phyloP scores from a whole-genome alignment of 2,888 invertebrate species.

The Selenia dentaria region DNA sequence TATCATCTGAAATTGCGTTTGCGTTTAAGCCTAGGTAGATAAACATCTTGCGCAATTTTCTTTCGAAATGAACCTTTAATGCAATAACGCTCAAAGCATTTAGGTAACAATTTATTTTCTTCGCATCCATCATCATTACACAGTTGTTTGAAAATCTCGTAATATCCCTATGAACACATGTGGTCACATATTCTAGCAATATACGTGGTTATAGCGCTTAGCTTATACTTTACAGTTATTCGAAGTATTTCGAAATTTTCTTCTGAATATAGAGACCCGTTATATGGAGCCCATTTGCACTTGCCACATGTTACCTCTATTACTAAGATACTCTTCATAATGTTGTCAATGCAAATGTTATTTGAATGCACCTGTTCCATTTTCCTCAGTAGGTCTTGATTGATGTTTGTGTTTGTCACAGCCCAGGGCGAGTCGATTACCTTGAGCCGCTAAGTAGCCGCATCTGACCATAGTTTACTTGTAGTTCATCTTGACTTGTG shows the following conservation, averaged over 20 bases:
- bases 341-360: constrained; percentile 65
- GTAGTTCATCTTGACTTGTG: constrained; percentile 47
- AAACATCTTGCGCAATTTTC: constrained; percentile 32
- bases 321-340: constrained; percentile 54
- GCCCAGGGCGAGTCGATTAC: constrained; percentile 44
- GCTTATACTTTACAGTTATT: constrained; percentile 41
- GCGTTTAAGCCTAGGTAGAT: constrained; percentile 25
- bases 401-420: constrained; percentile 47
- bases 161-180: constrained; percentile 10
- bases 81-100: constrained; percentile 28
- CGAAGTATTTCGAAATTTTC: constrained; percentile 50
- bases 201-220: constrained; percentile 16
- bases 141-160: constrained; percentile 5
- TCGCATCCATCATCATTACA: constrained; percentile 30
- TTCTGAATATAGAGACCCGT: constrained; percentile 60
- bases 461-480: constrained; percentile 44
- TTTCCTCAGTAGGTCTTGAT: constrained; percentile 54
- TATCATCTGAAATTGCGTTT: constrained; percentile 31
- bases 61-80: constrained; percentile 37
- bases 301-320: constrained; percentile 66
- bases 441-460: constrained; percentile 44
- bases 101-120: constrained; percentile 31
- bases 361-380: constrained; percentile 61
- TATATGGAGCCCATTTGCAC: constrained; percentile 70
- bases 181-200: constrained; percentile 2